Evolutionary conservation across 2,113 vertebrate genomes (phyloP).

Genomic region (Nesoenas mayeri): DNA sequence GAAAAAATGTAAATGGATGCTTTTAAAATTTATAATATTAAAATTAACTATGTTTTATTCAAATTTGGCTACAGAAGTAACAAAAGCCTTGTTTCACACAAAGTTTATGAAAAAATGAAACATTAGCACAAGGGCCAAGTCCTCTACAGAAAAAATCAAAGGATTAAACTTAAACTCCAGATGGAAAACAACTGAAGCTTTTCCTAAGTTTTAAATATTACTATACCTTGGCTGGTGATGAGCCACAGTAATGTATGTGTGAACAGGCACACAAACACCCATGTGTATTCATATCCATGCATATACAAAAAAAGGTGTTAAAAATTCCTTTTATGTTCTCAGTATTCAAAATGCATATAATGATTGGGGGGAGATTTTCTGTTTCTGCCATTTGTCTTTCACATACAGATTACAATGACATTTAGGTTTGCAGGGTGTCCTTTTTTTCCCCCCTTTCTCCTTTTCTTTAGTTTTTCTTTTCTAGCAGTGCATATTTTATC

Average conservation of each 20-base stretch:
- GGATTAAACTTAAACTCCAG: background rate
- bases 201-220: background rate
- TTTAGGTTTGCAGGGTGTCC: background rate
- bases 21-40: background rate
- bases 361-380: background rate
- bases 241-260: background rate
- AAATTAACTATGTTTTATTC: background rate
- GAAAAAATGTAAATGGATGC: rapidly evolving
- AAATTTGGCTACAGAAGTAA: background rate
- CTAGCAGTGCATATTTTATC: background rate
- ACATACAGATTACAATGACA: background rate
- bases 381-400: background rate
- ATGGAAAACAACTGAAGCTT: background rate
- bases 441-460: background rate
- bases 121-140: background rate
- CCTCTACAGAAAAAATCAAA: background rate
- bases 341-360: background rate
- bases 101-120: background rate
- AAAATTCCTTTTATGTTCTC: background rate
- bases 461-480: background rate
- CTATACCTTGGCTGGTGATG: background rate
- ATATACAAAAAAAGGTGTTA: background rate
- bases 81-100: background rate
- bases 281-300: background rate
- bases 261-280: background rate